Base-by-base conservation (phyloP, 2,113 vertebrate genomes). In the Aspiorhynchus laticeps region DNA sequence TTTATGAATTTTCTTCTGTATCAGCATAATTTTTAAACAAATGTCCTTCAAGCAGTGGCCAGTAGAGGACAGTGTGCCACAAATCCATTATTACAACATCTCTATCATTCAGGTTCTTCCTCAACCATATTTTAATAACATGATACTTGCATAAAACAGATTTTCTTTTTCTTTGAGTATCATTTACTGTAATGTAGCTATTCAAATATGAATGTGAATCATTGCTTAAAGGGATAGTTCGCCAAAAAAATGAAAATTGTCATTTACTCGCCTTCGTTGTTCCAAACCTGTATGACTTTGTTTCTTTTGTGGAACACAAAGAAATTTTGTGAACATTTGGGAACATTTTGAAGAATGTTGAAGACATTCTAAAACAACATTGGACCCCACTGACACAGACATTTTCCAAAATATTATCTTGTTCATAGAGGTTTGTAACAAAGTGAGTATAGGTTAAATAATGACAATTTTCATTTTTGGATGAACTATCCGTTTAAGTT, bases 31-130 rank as follows among this genome's bases (percentile, higher is more conserved):
- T 93, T 91, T 89, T 89, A 83, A 88, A 80, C 76, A 80, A 76
- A 75, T 79, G 67, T 83, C n/a, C 11, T 88, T 56, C 38, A 59
- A 17, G n/a, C 56, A 79, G 11, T 89, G 43, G 90, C 92, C 94
- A 94, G 91, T 90, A 95, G 93, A 88, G 91, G 93, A 73, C 94
- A 91, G 90, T 91, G 87, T 92, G 48, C 92, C 87, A 90, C 84
- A 93, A 82, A 87, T 75, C 28, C 87, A 75, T 65, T 73, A 38
- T 19, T 46, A 15, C 24, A 24, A 24, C 21, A 24, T 59, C 0
- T 24, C 59, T 84, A 26, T 46, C 19, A 0, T 71, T 79, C 28
- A 51, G 48, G 33, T n/a, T 41, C 48, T 88, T 51, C 84, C 21
- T 84, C 9, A 63, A 7, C 17, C 6, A 19, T 15, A 61, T 38